A percentile compares a stretch with the other conserved stretches of the same genome.
These are phyloP conservation scores for Sphecodes monilicornis DNA, from an alignment of 2,888 invertebrate genomes.

Conservation along the genomic window DNA sequence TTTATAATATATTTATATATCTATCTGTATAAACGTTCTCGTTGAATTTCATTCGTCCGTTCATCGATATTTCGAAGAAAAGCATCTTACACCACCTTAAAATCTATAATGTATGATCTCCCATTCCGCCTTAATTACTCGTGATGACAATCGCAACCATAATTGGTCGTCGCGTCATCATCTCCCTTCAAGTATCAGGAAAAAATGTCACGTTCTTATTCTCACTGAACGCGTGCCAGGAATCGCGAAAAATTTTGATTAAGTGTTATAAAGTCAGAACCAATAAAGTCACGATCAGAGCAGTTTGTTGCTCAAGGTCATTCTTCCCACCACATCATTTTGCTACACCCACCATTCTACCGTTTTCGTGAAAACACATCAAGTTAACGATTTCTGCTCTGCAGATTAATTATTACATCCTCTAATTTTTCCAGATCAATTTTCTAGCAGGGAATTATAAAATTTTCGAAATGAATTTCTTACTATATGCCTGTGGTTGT, in stretches of 20 bases:
- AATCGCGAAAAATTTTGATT: constrained; percentile 36
- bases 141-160: constrained; percentile 23
- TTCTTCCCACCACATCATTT: not conserved
- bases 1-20: constrained; percentile 63
- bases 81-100: constrained; percentile 49
- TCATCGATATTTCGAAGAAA: constrained; percentile 51
- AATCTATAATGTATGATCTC: constrained; percentile 40
- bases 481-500: not conserved
- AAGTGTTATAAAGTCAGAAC: constrained; percentile 40
- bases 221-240: constrained; percentile 1
- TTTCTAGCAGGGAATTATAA: not conserved
- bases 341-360: not conserved
- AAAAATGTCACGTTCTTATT: constrained; percentile 12
- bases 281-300: constrained; percentile 9
- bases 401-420: not conserved
- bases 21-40: constrained; percentile 74
- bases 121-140: constrained; percentile 20
- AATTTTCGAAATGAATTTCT: not conserved
- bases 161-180: constrained; percentile 4
- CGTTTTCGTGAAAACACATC: not conserved
- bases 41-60: constrained; percentile 63
- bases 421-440: not conserved
- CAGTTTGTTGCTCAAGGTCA: constrained; percentile 13
- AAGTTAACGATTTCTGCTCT: not conserved
- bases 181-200: not conserved